These are phyloP conservation scores for Tachysurus fulvidraco DNA, from an alignment of 2,113 vertebrate species.

Conservation along the genomic window DNA sequence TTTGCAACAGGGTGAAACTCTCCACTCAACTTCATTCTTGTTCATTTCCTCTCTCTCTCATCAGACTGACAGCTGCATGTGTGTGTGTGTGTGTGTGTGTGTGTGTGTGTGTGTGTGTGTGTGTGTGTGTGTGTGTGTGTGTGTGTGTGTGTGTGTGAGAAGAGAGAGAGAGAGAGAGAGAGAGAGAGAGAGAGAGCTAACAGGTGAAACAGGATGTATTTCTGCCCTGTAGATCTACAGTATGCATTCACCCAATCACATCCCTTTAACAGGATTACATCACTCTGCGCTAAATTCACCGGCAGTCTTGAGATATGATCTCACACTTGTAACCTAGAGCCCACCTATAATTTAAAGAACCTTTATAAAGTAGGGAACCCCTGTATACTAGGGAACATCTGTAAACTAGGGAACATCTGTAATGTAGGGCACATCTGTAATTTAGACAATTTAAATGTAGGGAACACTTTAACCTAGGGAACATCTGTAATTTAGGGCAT, in stretches of 20 bases:
- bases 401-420: neutral
- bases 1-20: slow-evolving; percentile 27
- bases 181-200: slow-evolving; percentile 67
- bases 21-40: slow-evolving; percentile 63
- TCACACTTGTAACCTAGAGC: neutral
- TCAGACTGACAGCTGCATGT: slow-evolving; percentile 64
- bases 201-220: neutral
- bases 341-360: neutral
- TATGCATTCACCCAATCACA: neutral
- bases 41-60: slow-evolving; percentile 67
- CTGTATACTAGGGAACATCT: neutral
- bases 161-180: slow-evolving; percentile 23
- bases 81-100: slow-evolving; percentile 1
- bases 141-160: neutral
- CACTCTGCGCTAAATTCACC: neutral
- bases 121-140: neutral
- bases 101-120: too few species aligned
- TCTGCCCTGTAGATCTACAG: neutral
- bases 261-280: neutral
- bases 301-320: neutral
- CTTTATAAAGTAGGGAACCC: neutral
- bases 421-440: neutral
- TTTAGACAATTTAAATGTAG: neutral
- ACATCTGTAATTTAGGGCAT: neutral
- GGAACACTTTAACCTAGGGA: neutral